Percentiles rank a stretch among this genome's conserved stretches.
phyloP scores from a whole-genome alignment of 2,797 vertebrate genomes.

The Anguilla megastoma region DNA sequence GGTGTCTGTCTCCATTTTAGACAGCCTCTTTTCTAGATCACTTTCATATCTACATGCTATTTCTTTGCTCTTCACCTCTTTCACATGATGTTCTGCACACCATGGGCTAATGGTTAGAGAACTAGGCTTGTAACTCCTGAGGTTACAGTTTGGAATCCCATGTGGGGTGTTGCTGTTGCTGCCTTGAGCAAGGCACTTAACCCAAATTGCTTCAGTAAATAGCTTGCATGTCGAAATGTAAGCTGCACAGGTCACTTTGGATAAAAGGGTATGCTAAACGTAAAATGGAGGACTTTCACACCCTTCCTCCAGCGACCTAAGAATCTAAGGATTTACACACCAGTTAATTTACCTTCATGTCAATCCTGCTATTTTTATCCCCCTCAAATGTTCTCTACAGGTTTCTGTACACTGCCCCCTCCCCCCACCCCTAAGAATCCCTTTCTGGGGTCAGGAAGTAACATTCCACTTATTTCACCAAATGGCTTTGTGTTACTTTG shows the following conservation, averaged over 20 bases:
- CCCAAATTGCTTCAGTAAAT: not conserved
- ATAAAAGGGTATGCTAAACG: not conserved
- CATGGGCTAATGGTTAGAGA: not conserved
- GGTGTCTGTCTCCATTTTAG: not conserved
- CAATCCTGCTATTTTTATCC: not conserved
- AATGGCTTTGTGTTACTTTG: not conserved
- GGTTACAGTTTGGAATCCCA: not conserved
- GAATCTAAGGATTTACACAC: not conserved
- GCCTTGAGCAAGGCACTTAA: not conserved
- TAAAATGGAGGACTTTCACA: not conserved
- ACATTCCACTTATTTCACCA: not conserved
- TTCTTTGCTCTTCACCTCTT: not conserved
- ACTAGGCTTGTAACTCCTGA: not conserved
- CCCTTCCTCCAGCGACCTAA: not conserved
- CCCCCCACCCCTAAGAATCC: not conserved
- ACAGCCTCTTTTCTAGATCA: not conserved
- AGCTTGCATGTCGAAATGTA: not conserved
- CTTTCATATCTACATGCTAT: not conserved
- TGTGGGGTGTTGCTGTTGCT: not conserved
- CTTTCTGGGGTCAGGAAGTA: not conserved
- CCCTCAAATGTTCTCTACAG: not conserved
- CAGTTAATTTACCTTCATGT: not conserved
- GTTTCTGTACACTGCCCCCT: not conserved
- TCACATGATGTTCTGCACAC: not conserved
- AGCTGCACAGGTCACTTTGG: not conserved